These are phyloP conservation scores for Rhinichthys osculus DNA, from an alignment of 2,797 vertebrate genomes.

Conservation along the genomic window DNA sequence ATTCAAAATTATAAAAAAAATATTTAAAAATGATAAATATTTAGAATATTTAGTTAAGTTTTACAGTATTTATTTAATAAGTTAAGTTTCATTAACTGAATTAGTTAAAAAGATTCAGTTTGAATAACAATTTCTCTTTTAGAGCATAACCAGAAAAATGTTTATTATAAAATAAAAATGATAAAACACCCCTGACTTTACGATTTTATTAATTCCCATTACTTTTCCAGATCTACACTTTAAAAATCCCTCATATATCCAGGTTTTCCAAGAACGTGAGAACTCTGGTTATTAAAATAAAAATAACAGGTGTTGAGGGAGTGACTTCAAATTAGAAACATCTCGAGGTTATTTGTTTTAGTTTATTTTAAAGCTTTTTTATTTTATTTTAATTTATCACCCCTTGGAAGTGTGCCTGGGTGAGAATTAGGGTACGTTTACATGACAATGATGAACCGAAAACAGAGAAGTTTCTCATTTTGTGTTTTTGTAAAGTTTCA, in stretches of 20 bases:
- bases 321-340: neutral
- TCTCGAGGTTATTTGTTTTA: neutral
- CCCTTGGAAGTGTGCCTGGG: neutral
- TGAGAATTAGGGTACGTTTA: neutral
- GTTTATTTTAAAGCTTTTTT: neutral
- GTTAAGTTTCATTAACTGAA: neutral
- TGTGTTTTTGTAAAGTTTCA: neutral
- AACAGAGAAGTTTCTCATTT: neutral
- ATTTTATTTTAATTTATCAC: neutral
- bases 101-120: neutral
- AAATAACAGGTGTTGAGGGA: neutral
- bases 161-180: neutral
- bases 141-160: neutral
- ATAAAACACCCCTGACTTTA: neutral
- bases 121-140: neutral
- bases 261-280: neutral
- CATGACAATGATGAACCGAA: neutral
- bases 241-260: too few relatives aligned
- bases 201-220: neutral
- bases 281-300: neutral
- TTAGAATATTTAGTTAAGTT: neutral
- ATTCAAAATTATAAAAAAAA: neutral
- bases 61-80: too few relatives aligned
- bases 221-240: neutral
- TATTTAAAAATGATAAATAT: neutral